Conservation (phyloP, 2,113 vertebrate species). For the Cyanoderma ruficeps region DNA sequence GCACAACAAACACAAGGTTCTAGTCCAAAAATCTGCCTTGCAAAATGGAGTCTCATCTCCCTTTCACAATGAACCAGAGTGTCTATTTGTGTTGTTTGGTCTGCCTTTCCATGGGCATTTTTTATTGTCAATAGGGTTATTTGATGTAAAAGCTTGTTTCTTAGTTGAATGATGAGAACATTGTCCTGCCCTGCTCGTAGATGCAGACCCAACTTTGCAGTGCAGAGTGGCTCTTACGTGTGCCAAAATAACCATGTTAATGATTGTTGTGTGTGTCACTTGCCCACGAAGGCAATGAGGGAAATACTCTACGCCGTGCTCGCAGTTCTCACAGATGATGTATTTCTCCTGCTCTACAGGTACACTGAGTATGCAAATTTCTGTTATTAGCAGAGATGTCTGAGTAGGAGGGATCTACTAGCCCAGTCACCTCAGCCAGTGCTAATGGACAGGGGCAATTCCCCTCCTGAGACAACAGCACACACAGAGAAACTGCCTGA, state of each 20-base stretch:
- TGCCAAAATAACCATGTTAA: background rate
- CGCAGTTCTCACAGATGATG: background rate
- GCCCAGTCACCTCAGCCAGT: background rate
- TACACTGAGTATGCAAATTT: background rate
- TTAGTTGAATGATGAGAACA: background rate
- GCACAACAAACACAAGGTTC: background rate
- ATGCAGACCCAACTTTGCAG: background rate
- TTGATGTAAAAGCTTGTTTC: background rate
- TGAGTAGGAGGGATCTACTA: background rate
- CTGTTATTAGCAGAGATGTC: background rate
- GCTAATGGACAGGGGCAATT: background rate
- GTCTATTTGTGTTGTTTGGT: background rate
- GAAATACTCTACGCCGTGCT: background rate
- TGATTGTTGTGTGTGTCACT: rapidly evolving
- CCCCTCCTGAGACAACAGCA: background rate
- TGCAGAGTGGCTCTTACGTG: background rate
- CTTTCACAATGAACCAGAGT: background rate
- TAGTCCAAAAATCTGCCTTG: background rate
- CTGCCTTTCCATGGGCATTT: background rate
- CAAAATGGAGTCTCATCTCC: background rate
- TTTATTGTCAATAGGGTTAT: background rate
- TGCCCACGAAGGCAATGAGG: background rate
- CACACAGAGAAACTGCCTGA: background rate
- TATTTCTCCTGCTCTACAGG: background rate
- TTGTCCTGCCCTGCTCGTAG: background rate